Base-by-base conservation (phyloP, 2,797 vertebrate genomes). In the Chromobotia macracanthus region DNA sequence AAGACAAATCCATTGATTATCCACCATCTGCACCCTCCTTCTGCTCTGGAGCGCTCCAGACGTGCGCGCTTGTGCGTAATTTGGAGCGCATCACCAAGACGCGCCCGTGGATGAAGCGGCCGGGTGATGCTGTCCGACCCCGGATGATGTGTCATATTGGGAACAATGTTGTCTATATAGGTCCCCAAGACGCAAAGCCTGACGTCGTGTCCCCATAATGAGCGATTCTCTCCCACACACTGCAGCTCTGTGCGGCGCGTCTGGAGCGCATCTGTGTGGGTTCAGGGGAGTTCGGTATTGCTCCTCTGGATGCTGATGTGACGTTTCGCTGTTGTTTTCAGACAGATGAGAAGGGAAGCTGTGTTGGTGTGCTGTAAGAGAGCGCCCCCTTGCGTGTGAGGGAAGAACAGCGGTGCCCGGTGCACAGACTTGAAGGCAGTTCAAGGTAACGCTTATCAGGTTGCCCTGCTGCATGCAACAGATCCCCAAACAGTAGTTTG, bases 1-100 rank as follows among this genome's bases (percentile, higher is more conserved):
- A 83, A 82, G 80, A 87, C 80, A 90, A 90, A 80, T 81, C 88
- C n/a, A n/a, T n/a, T n/a, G n/a, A n/a, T n/a, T n/a, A 85, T 82
- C 89, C 10, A 76, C 93, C 92, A 92, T 93, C 93, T 94, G 93
- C 80, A 90, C 80, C 56, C 83, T 31, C 89, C 88, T 80, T 90
- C 92, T 93, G 91, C 88, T 89, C 80, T 85, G 72, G 56, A 83
- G 60, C 72, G 21, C 28, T n/a, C n/a, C n/a, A 10, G 35, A 68
- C 50, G 38, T 68, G 46, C 12, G 28, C 65, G 58, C 56, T 28
- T 9, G 11, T n/a, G 63, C 71, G 61, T 68, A 23, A 67, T 44
- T 46, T 71, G 28, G n/a, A 65, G 38, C 19, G 70, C 67, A 41
- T 65, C 38, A 66, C 28, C 79, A 58, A 35, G 63, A 41, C 61